Evolutionary conservation across 2,797 vertebrate genomes (phyloP).

Genomic region (Phalloptychus januarius): DNA sequence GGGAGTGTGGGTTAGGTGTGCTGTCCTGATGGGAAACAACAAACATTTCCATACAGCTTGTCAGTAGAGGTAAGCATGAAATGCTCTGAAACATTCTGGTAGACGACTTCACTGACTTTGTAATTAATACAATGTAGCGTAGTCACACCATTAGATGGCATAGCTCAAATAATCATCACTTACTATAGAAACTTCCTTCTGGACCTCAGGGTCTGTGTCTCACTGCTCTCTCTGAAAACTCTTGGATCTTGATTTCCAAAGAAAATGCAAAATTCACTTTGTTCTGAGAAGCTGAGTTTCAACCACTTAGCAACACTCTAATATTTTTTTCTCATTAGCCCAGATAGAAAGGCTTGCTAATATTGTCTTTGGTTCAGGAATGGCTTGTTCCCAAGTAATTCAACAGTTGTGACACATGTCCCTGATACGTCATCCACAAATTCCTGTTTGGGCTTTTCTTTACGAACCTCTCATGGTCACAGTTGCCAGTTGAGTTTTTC

Average conservation of each 20-base stretch:
- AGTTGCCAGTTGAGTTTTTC: neutral
- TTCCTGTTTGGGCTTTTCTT: neutral
- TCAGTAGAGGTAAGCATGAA: neutral
- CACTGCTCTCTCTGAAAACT: neutral
- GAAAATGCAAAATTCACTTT: neutral
- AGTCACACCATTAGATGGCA: neutral
- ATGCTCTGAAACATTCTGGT: neutral
- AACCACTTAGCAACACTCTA: neutral
- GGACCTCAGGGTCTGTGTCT: neutral
- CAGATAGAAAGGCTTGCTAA: neutral
- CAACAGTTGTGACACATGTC: neutral
- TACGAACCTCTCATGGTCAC: neutral
- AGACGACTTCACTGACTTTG: neutral
- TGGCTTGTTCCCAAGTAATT: neutral
- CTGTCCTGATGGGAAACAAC: neutral
- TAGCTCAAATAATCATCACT: neutral
- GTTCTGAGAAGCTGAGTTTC: neutral
- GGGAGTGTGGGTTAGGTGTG: neutral
- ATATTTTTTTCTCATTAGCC: neutral
- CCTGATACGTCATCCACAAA: neutral
- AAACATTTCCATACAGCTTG: neutral
- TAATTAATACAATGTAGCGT: neutral
- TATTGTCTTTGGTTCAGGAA: neutral
- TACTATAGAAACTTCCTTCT: neutral
- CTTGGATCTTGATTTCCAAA: neutral